Conservation (phyloP, 37 sponge, comb jelly and placozoan genomes). For the Agelas oroides region DNA sequence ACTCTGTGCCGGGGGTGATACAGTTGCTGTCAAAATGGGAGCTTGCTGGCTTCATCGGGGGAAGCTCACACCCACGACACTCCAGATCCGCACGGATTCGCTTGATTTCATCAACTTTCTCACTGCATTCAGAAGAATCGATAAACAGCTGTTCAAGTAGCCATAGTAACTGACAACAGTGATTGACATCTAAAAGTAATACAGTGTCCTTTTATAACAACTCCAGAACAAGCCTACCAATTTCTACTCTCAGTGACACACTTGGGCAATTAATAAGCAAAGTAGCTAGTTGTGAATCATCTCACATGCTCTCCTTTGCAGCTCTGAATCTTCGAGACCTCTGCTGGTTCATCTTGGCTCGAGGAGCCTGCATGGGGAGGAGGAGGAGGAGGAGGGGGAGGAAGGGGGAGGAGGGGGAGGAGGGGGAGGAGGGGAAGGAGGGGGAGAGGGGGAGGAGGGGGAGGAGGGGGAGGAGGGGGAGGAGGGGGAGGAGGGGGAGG, state of each 20-base stretch:
- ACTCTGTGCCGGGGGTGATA: slow-evolving; percentile 98
- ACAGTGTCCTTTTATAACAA: too few relatives aligned
- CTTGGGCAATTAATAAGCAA: too few relatives aligned
- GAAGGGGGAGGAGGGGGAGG: too few relatives aligned
- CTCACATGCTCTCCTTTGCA: slow-evolving; percentile 82
- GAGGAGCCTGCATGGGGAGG: slow-evolving; percentile 73
- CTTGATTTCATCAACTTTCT: slow-evolving; percentile 79
- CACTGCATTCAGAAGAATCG: slow-evolving; percentile 41
- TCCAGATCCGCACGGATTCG: slow-evolving; percentile 67
- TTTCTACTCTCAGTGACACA: too few relatives aligned
- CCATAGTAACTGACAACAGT: too few relatives aligned
- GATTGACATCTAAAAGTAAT: too few relatives aligned
- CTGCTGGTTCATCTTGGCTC: slow-evolving; percentile 99
- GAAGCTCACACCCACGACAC: slow-evolving; percentile 75
- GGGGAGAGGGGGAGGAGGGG: too few relatives aligned
- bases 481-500: too few relatives aligned
- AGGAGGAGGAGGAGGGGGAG: neutral
- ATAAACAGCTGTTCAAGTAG: neutral
- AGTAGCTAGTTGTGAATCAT: too few relatives aligned
- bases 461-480: too few relatives aligned
- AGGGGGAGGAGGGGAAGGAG: too few relatives aligned
- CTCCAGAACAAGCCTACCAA: too few relatives aligned
- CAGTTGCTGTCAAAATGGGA: slow-evolving; percentile 98
- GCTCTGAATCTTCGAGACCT: slow-evolving; percentile 94
- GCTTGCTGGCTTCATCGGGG: slow-evolving; percentile 81